phyloP scores from a whole-genome alignment of 1,140 invertebrate species.

The Scaptomyza pallida region DNA sequence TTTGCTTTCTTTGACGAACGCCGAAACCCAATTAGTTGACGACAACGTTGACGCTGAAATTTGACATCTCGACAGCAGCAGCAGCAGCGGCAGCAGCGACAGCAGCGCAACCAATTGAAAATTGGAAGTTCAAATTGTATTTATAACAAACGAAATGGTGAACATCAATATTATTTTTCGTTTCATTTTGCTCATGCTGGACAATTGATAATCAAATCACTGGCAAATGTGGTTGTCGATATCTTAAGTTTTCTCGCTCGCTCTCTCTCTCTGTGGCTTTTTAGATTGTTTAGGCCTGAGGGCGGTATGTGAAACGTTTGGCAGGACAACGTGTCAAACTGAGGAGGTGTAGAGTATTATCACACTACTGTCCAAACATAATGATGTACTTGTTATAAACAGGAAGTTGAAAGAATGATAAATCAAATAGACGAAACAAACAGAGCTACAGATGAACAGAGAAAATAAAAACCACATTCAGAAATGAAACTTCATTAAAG shows the following conservation, averaged over 20 bases:
- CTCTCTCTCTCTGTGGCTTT: neutral
- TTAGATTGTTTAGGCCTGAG: slow-evolving; percentile 2
- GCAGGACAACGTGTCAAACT: slow-evolving; percentile 26
- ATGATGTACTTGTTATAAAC: slow-evolving; percentile 26
- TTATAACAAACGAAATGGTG: slow-evolving; percentile 48
- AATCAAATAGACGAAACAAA: neutral
- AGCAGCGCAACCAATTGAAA: slow-evolving; percentile 52
- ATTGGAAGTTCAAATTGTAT: slow-evolving; percentile 68
- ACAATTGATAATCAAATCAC: slow-evolving; percentile 56
- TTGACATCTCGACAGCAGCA: slow-evolving; percentile 51
- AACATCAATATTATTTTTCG: slow-evolving; percentile 37
- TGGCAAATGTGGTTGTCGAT: slow-evolving; percentile 22
- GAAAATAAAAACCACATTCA: too few species aligned
- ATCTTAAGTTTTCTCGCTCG: neutral
- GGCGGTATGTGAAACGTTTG: neutral
- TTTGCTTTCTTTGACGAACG: slow-evolving; percentile 49
- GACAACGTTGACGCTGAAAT: slow-evolving; percentile 60
- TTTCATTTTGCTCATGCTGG: neutral
- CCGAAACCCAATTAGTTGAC: slow-evolving; percentile 77
- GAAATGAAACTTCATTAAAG: too few species aligned
- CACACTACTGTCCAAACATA: neutral
- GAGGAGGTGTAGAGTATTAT: neutral
- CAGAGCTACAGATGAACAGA: too few species aligned
- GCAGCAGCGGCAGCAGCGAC: too few species aligned
- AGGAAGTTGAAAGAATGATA: neutral